A percentile compares a stretch with the other conserved stretches of the same genome.
phyloP scores from a whole-genome alignment of 37 sponge, comb jelly and placozoan species.

The Bolinopsis microptera region DNA sequence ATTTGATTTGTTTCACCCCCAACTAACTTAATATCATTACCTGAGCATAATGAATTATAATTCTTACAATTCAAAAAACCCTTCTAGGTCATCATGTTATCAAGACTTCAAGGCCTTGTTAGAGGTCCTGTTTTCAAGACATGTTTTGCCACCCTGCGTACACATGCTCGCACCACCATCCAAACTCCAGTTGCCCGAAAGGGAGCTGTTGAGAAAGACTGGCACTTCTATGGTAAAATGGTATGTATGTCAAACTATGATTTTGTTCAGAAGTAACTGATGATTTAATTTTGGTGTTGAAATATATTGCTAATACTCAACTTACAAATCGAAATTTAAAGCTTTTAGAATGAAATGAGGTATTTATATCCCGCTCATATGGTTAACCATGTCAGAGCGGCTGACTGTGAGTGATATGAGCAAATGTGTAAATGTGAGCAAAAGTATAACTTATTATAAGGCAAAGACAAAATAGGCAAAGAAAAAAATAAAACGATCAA shows the following conservation, averaged over 20 bases:
- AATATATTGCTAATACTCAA: neutral
- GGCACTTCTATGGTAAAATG: constrained; percentile 49
- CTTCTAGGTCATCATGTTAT: neutral
- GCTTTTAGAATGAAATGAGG: too few species aligned
- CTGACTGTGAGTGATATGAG: neutral
- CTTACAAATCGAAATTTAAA: too few species aligned
- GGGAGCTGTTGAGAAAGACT: neutral
- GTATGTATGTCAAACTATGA: neutral
- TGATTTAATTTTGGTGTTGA: neutral
- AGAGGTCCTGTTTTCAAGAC: neutral
- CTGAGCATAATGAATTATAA: too few species aligned
- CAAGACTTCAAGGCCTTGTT: neutral
- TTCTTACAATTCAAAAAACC: too few species aligned
- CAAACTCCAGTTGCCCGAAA: neutral
- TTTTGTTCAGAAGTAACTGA: too few species aligned
- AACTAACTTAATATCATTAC: too few species aligned
- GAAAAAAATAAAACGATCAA: too few species aligned
- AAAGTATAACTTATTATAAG: too few species aligned
- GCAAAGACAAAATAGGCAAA: too few species aligned
- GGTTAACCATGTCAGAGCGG: neutral
- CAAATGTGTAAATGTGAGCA: neutral
- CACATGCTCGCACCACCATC: neutral
- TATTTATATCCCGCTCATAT: too few species aligned
- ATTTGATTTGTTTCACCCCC: too few species aligned
- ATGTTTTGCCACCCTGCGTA: constrained; percentile 9